A percentile compares a stretch with the other conserved stretches of the same genome.
Conservation (phyloP, 2,888 invertebrate genomes). For the Cephus pulcher region DNA sequence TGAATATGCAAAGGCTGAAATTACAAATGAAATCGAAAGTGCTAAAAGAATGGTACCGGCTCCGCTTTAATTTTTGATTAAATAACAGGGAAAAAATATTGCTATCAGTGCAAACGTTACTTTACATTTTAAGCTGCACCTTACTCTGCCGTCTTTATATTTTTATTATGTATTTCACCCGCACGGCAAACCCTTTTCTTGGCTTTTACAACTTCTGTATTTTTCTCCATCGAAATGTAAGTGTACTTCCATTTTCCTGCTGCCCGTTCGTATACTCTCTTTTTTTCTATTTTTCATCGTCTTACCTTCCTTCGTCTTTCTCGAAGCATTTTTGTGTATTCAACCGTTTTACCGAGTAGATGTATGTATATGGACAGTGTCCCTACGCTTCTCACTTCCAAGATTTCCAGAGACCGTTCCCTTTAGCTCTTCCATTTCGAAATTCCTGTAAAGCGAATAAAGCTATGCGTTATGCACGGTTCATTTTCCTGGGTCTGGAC, state of each 20-base stretch:
- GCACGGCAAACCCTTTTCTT: neutral
- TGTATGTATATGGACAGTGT: neutral
- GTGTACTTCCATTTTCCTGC: neutral
- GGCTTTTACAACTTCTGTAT: neutral
- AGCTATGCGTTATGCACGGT: neutral
- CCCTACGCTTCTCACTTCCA: neutral
- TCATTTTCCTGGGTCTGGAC: neutral
- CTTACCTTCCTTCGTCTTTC: too few species aligned
- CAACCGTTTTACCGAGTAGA: neutral
- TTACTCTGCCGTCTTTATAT: neutral
- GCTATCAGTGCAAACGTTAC: neutral
- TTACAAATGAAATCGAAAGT: constrained; percentile 3
- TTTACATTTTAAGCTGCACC: neutral
- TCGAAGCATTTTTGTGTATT: too few species aligned
- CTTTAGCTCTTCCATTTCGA: neutral
- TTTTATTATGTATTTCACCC: neutral
- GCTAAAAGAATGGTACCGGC: neutral
- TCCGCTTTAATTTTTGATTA: neutral
- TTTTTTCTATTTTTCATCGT: neutral
- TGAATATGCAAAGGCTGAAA: constrained; percentile 1
- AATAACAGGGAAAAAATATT: neutral
- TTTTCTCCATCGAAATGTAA: neutral
- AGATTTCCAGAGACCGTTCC: neutral
- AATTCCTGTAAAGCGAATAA: neutral
- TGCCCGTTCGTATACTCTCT: neutral